Evolutionary conservation across 1,140 invertebrate species (phyloP).

Genomic region (Drosophila kikkawai): DNA sequence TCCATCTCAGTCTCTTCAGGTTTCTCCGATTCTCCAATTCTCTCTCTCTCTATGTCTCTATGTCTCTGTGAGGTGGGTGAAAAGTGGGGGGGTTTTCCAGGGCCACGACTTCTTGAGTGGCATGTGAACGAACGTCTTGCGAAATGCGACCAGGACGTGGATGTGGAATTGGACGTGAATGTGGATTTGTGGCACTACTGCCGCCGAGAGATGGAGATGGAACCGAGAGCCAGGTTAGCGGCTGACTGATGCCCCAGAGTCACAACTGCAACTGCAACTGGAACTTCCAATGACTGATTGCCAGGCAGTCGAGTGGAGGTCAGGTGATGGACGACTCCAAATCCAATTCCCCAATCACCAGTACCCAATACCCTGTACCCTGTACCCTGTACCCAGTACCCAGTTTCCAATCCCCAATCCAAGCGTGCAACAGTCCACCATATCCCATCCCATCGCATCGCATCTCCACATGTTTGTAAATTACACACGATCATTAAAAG

Average conservation of each 20-base stretch:
- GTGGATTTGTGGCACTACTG: slow-evolving; percentile 21
- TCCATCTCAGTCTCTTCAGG: slow-evolving; percentile 53
- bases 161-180: slow-evolving; percentile 10
- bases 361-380: neutral
- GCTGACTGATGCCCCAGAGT: slow-evolving; percentile 74
- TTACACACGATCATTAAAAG: slow-evolving; percentile 84
- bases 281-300: slow-evolving; percentile 67
- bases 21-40: slow-evolving; percentile 9
- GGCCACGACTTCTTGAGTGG: slow-evolving; percentile 81
- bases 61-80: slow-evolving; percentile 11
- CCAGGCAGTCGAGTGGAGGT: slow-evolving; percentile 65
- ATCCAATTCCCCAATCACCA: slow-evolving; percentile 8
- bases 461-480: slow-evolving; percentile 73
- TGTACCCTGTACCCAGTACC: neutral
- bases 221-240: slow-evolving; percentile 66
- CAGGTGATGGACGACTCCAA: slow-evolving; percentile 69
- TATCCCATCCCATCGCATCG: slow-evolving; percentile 25
- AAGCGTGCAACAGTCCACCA: slow-evolving; percentile 10
- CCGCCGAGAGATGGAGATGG: slow-evolving; percentile 45
- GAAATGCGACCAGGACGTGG: slow-evolving; percentile 43
- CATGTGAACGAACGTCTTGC: slow-evolving; percentile 73
- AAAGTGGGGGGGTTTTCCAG: slow-evolving; percentile 48
- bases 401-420: neutral
- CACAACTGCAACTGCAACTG: slow-evolving; percentile 40
- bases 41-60: neutral